These are phyloP conservation scores for Tromatobia lineatoria DNA, from an alignment of 2,888 invertebrate genomes.

Conservation along the genomic window DNA sequence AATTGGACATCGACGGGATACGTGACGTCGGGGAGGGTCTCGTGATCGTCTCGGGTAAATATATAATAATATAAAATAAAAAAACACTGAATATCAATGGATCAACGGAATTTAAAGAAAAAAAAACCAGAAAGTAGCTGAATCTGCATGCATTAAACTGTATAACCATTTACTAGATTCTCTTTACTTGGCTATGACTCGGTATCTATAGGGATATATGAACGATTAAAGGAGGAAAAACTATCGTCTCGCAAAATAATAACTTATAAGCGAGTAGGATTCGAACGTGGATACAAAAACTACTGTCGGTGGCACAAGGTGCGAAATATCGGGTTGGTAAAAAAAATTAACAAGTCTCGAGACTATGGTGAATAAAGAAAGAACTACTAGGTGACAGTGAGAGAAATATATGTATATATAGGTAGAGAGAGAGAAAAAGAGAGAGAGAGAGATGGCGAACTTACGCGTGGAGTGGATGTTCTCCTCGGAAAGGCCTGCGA, in stretches of 20 bases:
- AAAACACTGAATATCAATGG: slow-evolving; percentile 39
- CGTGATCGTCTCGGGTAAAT: slow-evolving; percentile 29
- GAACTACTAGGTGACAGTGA: slow-evolving; percentile 47
- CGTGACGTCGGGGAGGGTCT: slow-evolving; percentile 15
- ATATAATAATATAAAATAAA: slow-evolving; percentile 13
- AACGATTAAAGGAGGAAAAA: neutral
- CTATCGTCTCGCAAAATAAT: slow-evolving; percentile 25
- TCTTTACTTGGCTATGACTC: slow-evolving; percentile 41
- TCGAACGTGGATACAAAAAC: slow-evolving; percentile 14
- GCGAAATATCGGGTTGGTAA: slow-evolving; percentile 21
- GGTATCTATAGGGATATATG: slow-evolving; percentile 25
- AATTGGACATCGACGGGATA: slow-evolving; percentile 48
- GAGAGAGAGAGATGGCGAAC: slow-evolving; percentile 83
- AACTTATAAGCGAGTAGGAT: slow-evolving; percentile 48
- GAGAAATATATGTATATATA: neutral
- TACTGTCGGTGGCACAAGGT: slow-evolving; percentile 32
- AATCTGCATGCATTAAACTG: slow-evolving; percentile 62
- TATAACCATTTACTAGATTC: slow-evolving; percentile 29
- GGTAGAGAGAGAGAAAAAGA: slow-evolving; percentile 59
- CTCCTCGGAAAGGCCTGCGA: slow-evolving; percentile 88
- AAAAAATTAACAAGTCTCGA: slow-evolving; percentile 20
- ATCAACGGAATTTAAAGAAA: slow-evolving; percentile 24
- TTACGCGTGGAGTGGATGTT: slow-evolving; percentile 89
- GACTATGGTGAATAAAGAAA: slow-evolving; percentile 38
- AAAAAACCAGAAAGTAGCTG: slow-evolving; percentile 22